phyloP scores from a whole-genome alignment of 2,113 vertebrate species.

The Falcunculus frontatus region DNA sequence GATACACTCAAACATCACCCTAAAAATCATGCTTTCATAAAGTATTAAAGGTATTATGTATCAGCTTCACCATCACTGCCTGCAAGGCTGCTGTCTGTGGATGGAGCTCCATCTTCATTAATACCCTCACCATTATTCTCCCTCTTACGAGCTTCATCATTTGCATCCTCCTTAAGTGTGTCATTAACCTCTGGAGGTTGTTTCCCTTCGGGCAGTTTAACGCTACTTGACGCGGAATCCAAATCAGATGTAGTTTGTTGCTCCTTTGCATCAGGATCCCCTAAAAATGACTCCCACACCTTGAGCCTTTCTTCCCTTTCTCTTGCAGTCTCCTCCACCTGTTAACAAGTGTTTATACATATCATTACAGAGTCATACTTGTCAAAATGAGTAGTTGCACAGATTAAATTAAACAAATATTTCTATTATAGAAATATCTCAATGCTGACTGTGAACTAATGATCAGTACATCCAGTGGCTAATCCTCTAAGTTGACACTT shows the following conservation, averaged over 20 bases:
- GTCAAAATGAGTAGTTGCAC: not conserved
- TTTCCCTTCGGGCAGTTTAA: slow-evolving; percentile 28
- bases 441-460: not conserved
- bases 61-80: slow-evolving; percentile 83
- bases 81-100: slow-evolving; percentile 89
- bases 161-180: not conserved
- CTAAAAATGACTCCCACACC: slow-evolving; percentile 86
- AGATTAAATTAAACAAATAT: not conserved
- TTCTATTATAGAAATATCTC: not conserved
- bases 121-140: slow-evolving; percentile 40
- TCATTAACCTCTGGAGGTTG: slow-evolving; percentile 33
- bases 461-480: not conserved
- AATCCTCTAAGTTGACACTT: not conserved
- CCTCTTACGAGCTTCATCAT: slow-evolving; percentile 14
- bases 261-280: slow-evolving; percentile 42
- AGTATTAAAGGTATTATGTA: slow-evolving; percentile 40
- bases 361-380: not conserved
- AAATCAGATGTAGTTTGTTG: slow-evolving; percentile 6
- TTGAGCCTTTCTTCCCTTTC: slow-evolving; percentile 94
- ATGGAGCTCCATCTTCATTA: slow-evolving; percentile 68
- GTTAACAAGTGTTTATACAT: not conserved
- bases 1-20: slow-evolving; percentile 38
- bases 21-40: slow-evolving; percentile 28
- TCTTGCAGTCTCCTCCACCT: slow-evolving; percentile 93
- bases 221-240: not conserved